These are phyloP conservation scores for Lepus americanus DNA, from an alignment of 2,113 vertebrate genomes.

Conservation along the genomic window DNA sequence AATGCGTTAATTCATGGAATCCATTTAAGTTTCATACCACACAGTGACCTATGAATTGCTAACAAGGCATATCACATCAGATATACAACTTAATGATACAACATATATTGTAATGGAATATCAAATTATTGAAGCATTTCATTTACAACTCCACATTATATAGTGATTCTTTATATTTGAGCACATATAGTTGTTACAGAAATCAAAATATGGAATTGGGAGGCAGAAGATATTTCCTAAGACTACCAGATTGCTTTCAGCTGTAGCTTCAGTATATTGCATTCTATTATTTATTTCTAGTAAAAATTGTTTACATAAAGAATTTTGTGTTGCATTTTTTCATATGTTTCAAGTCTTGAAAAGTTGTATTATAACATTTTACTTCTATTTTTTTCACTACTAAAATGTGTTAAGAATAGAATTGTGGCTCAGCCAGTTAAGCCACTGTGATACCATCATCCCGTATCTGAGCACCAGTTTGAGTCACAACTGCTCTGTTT, in stretches of 20 bases:
- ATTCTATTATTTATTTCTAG: neutral
- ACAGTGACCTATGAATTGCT: neutral
- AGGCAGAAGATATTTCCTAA: neutral
- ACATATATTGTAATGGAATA: neutral
- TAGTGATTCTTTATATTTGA: neutral
- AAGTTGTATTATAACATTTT: neutral
- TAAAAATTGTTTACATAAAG: constrained; percentile 10
- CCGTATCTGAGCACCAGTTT: too few species aligned
- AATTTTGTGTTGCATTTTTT: neutral
- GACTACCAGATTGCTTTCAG: neutral
- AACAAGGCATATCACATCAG: neutral
- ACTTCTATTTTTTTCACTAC: neutral
- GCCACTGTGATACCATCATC: too few species aligned
- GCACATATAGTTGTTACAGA: neutral
- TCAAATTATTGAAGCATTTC: neutral
- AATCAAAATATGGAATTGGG: neutral
- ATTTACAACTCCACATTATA: neutral
- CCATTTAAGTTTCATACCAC: constrained; percentile 3
- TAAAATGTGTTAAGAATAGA: neutral
- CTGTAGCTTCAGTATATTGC: neutral
- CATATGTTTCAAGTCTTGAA: neutral
- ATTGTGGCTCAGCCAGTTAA: too few species aligned
- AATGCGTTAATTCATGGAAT: neutral
- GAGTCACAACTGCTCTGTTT: too few species aligned
- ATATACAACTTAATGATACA: neutral